Evolutionary conservation across 2,888 invertebrate genomes (phyloP).

Genomic region (Gari tellinella): DNA sequence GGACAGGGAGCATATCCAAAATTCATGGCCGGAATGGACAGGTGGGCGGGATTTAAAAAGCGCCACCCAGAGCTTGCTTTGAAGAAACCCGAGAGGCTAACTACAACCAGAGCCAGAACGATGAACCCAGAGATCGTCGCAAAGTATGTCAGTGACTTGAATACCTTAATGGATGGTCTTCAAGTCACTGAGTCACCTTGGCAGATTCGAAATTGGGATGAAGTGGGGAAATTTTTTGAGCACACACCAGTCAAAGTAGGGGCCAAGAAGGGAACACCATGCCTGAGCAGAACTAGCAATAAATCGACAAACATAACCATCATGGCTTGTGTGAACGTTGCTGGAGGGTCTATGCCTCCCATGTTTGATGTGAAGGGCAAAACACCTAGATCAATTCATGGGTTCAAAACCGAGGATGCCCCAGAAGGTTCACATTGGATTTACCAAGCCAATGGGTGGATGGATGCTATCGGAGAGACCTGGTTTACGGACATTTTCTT

Average conservation of each 20-base stretch:
- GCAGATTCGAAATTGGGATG: slow-evolving; percentile 26
- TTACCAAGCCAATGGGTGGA: no score
- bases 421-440: no score
- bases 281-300: no score
- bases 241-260: no score
- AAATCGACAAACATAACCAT: neutral
- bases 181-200: neutral
- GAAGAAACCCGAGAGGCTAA: slow-evolving; percentile 37
- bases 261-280: no score
- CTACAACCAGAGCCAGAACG: slow-evolving; percentile 35
- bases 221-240: slow-evolving; percentile 15
- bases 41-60: slow-evolving; percentile 36
- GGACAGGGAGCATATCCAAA: slow-evolving; percentile 12
- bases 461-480: no score
- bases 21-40: slow-evolving; percentile 38
- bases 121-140: slow-evolving; percentile 9
- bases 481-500: no score
- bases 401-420: slow-evolving; percentile 40
- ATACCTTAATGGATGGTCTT: slow-evolving; percentile 1
- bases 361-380: slow-evolving; percentile 59
- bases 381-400: slow-evolving; percentile 43
- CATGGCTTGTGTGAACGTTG: slow-evolving; percentile 56
- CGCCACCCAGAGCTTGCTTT: slow-evolving; percentile 32
- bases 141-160: slow-evolving; percentile 27
- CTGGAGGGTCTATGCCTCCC: slow-evolving; percentile 51